Evolutionary conservation across 1,140 invertebrate species (phyloP), one percentile per base, ranked within the genome.

Genomic region (Phenacoccus solenopsis): DNA sequence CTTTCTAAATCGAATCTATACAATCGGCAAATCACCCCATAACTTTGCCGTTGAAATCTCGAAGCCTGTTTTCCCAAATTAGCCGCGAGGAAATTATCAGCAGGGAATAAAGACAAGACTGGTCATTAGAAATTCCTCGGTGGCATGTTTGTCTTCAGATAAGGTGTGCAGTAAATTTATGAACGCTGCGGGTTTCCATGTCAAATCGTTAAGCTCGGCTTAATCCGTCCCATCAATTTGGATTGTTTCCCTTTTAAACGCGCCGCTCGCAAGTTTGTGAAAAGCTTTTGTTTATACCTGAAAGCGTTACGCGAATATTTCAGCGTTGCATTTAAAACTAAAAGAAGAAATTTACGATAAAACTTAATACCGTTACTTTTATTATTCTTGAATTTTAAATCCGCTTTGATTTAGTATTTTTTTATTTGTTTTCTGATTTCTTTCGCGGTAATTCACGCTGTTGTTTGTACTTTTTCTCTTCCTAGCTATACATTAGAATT

Each of bases 121-220:
- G 38, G 59, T 64, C 59, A 64, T 64, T 64, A 64, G 59, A 24
- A 64, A 64, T 64, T 64, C 59, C 22, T 64, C 22, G 22, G 59
- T 25, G 59, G 22, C 59, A 64, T 25, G 59, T 64, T 64, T 64
- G 59, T 64, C 25, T 64, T 25, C 59, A 64, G 59, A 64, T 64
- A 64, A 64, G 59, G 59, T 25, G 59, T 25, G 22, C 20, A 27
- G 25, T 64, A 27, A 64, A 64, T 64, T 64, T 64, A 64, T 64
- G 59, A 64, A 64, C 59, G 59, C 59, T 64, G 59, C 59, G 59
- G 59, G 59, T 64, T 64, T 64, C 25, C 59, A 27, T 64, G 59
- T 64, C 59, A 64, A 64, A 64, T 64, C 25, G 59, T 64, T 64
- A 64, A 64, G 59, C 59, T 64, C 22, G 25, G 5, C 59, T 27